These are phyloP conservation scores for Alosa alosa DNA, from an alignment of 2,113 vertebrate species.

Conservation along the genomic window DNA sequence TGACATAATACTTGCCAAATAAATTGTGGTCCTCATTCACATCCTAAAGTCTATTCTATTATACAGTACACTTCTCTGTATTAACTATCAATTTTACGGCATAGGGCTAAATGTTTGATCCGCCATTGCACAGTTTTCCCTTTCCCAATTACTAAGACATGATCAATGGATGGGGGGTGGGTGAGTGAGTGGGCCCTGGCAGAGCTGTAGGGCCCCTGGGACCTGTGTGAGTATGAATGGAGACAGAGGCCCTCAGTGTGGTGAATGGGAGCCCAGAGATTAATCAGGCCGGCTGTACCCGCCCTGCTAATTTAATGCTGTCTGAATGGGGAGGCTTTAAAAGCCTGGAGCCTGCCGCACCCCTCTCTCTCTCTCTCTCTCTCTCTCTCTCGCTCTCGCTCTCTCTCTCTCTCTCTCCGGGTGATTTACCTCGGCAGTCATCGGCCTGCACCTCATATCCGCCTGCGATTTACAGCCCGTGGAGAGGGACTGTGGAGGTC, in stretches of 20 bases:
- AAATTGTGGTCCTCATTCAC: neutral
- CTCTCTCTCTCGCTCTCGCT: neutral
- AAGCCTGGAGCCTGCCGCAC: neutral
- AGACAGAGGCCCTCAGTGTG: neutral
- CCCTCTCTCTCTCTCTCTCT: neutral
- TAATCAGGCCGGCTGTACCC: neutral
- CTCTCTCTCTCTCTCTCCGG: neutral
- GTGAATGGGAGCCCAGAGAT: neutral
- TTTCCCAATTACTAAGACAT: neutral
- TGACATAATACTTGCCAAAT: neutral
- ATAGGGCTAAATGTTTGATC: neutral
- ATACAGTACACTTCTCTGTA: too few relatives aligned
- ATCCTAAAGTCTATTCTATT: neutral
- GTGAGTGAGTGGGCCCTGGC: neutral
- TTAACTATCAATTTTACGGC: neutral
- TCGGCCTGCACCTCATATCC: neutral
- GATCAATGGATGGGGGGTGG: neutral
- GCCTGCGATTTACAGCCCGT: neutral
- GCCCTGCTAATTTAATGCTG: constrained; percentile 9
- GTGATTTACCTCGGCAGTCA: neutral
- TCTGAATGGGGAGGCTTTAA: neutral
- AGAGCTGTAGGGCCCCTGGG: neutral
- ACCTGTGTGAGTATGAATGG: neutral
- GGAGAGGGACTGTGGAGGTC: neutral
- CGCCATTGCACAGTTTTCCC: neutral